A percentile compares a stretch with the other conserved stretches of the same genome.
These are phyloP conservation scores for Etheostoma spectabile DNA, from an alignment of 2,113 vertebrate genomes.

Conservation along the genomic window DNA sequence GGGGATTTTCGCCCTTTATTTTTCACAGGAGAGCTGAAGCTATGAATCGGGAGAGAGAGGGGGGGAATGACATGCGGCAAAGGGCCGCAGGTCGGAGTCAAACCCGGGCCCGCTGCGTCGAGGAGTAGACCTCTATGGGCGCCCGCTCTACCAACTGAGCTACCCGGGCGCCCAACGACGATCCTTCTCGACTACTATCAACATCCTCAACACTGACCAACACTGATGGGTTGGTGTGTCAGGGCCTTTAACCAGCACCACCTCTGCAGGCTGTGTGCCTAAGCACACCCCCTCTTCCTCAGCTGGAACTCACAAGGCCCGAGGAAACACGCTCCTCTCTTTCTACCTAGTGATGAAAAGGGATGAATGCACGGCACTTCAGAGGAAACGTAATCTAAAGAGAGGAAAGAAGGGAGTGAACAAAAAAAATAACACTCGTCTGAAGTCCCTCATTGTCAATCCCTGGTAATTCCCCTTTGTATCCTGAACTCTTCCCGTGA, in stretches of 20 bases:
- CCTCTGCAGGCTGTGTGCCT: not conserved
- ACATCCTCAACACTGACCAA: too few relatives aligned
- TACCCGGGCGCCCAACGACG: too few relatives aligned
- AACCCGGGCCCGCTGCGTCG: too few relatives aligned
- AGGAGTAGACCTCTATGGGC: too few relatives aligned
- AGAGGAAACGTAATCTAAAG: slow-evolving; percentile 44
- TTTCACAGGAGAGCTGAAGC: too few relatives aligned
- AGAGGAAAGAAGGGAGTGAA: slow-evolving; percentile 1
- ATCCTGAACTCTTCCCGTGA: slow-evolving; percentile 39
- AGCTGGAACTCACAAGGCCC: not conserved
- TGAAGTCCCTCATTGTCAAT: slow-evolving; percentile 48
- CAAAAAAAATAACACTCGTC: slow-evolving; percentile 17
- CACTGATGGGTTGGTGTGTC: too few relatives aligned
- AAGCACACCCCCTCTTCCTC: slow-evolving; percentile 10
- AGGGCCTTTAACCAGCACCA: slow-evolving; percentile 11
- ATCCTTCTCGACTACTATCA: too few relatives aligned
- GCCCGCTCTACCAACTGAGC: too few relatives aligned
- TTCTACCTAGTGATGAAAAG: slow-evolving; percentile 32
- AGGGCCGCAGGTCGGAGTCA: too few relatives aligned
- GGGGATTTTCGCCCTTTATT: too few relatives aligned
- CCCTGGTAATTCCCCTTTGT: slow-evolving; percentile 57
- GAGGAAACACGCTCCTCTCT: slow-evolving; percentile 5
- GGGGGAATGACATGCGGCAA: too few relatives aligned
- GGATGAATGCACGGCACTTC: slow-evolving; percentile 52
- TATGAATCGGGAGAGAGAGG: too few relatives aligned